Percentiles rank a stretch among this genome's conserved stretches.
Conservation (phyloP, 2,888 invertebrate species). For the Drosophila phalerata region DNA sequence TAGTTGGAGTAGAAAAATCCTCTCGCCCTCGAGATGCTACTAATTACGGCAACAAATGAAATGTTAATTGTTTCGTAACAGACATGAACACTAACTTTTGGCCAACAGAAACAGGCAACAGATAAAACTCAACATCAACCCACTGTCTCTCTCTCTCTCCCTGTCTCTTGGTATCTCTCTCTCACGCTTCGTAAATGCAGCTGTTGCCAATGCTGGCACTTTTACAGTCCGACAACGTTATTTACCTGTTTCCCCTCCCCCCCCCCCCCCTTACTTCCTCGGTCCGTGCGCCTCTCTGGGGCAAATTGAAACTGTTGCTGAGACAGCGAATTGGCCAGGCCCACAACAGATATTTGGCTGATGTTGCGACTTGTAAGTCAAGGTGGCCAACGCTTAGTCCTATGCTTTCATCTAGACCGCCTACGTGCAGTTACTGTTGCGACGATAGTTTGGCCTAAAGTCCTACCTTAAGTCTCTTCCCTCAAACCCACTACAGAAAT, state of each 20-base stretch:
- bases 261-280: neutral
- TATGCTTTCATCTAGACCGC: slow-evolving; percentile 18
- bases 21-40: slow-evolving; percentile 13
- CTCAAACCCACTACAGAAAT: slow-evolving; percentile 23
- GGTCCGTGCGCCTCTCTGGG: neutral
- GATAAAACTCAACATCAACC: slow-evolving; percentile 29
- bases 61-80: slow-evolving; percentile 77
- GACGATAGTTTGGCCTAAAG: slow-evolving; percentile 31
- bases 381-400: slow-evolving; percentile 10
- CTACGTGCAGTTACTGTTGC: slow-evolving; percentile 38
- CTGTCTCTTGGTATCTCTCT: neutral
- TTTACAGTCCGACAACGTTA: slow-evolving; percentile 22
- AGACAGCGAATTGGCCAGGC: slow-evolving; percentile 42
- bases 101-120: slow-evolving; percentile 42
- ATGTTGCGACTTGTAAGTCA: slow-evolving; percentile 57
- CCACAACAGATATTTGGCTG: slow-evolving; percentile 56
- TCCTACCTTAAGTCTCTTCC: neutral
- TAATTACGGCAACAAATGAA: slow-evolving; percentile 65
- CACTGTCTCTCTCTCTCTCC: neutral
- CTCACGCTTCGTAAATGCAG: slow-evolving; percentile 29
- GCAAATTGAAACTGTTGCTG: slow-evolving; percentile 55
- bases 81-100: slow-evolving; percentile 65
- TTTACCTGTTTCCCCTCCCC: slow-evolving; percentile 30
- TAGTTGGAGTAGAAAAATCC: neutral
- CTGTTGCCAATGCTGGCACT: slow-evolving; percentile 27